These are phyloP conservation scores for Maniola hyperantus DNA, from an alignment of 2,888 invertebrate genomes.

Conservation along the genomic window DNA sequence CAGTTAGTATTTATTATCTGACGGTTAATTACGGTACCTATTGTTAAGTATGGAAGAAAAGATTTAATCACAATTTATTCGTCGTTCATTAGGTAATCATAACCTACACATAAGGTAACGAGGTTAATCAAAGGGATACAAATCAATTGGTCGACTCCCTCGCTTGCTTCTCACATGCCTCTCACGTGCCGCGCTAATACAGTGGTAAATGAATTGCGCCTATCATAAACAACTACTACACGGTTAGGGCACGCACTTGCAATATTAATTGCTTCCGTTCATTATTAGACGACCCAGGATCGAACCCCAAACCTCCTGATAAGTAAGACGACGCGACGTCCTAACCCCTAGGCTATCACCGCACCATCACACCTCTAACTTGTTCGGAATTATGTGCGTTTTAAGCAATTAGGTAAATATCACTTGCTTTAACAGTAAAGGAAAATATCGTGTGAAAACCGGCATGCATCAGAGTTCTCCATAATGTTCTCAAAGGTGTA, in stretches of 20 bases:
- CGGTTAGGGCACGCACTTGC: slow-evolving; percentile 44
- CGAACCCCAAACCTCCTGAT: too few species aligned
- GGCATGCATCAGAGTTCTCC: too few species aligned
- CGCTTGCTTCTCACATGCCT: slow-evolving; percentile 53
- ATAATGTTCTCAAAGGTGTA: too few species aligned
- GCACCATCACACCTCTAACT: too few species aligned
- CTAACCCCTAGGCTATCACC: too few species aligned
- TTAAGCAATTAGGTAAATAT: too few species aligned
- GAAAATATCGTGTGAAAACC: too few species aligned
- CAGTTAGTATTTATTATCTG: too few species aligned
- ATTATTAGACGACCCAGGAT: slow-evolving; percentile 31
- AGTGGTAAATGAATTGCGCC: slow-evolving; percentile 68
- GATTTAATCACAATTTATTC: background rate
- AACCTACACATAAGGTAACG: slow-evolving; percentile 7
- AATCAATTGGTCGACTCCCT: slow-evolving; percentile 36
- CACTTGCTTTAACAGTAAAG: too few species aligned
- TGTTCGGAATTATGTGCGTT: too few species aligned
- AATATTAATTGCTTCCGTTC: slow-evolving; percentile 43
- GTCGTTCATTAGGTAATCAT: background rate
- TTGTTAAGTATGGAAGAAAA: background rate
- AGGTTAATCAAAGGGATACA: slow-evolving; percentile 36
- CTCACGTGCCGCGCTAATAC: slow-evolving; percentile 73
- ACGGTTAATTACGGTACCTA: background rate
- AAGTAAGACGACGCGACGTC: too few species aligned
- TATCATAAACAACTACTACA: slow-evolving; percentile 50